Conservation (phyloP, 1,140 invertebrate genomes). For the Trinorchestia longiramus region DNA sequence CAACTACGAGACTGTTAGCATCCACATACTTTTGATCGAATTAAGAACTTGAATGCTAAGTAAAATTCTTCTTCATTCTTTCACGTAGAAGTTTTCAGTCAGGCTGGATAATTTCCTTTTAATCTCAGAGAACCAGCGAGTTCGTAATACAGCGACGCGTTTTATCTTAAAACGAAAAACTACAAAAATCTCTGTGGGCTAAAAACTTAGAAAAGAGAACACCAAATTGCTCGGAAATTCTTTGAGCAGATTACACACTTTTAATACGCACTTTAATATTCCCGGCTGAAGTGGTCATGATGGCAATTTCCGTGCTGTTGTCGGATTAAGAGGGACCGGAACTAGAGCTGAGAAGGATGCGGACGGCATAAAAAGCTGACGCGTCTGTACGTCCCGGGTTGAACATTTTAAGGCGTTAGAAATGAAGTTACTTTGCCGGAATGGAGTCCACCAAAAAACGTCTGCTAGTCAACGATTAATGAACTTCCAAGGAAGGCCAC, state of each 20-base stretch:
- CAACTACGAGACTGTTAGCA: not conserved
- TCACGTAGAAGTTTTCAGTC: not conserved
- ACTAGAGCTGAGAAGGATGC: constrained; percentile 25
- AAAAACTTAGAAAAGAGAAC: not conserved
- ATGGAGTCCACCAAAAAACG: not conserved
- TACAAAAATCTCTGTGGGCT: not conserved
- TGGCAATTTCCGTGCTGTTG: constrained; percentile 38
- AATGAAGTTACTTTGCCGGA: constrained; percentile 23
- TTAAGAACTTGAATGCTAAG: not conserved
- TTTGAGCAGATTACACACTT: constrained; percentile 36
- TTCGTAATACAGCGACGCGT: not conserved
- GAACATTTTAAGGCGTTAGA: constrained; percentile 2
- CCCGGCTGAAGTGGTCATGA: constrained; percentile 24
- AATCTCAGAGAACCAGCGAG: not conserved
- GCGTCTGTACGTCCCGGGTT: not conserved
- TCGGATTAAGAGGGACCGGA: constrained; percentile 37
- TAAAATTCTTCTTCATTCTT: not conserved
- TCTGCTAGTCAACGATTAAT: constrained; percentile 14
- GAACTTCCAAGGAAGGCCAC: not conserved
- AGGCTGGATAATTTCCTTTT: not conserved
- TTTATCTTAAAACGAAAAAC: not conserved
- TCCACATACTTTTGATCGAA: not conserved
- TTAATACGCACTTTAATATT: constrained; percentile 40
- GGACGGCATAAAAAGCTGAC: constrained; percentile 12
- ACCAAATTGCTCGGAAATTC: constrained; percentile 47